Base-by-base conservation (phyloP, 2,888 invertebrate species). In the Drosophila ezoana region DNA sequence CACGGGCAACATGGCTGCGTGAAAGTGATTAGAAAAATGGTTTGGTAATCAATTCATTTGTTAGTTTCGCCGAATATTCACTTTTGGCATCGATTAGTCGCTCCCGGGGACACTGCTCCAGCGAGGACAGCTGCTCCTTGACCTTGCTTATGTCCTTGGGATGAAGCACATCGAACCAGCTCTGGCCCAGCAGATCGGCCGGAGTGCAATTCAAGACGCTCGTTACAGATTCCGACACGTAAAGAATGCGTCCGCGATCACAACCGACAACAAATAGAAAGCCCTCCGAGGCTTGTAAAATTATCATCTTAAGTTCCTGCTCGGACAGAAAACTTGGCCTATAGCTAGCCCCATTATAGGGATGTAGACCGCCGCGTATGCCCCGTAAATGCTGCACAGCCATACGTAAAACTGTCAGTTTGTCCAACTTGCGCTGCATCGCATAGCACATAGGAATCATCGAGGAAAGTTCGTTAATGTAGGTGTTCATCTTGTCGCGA, bases 401-500 rank as follows among this genome's bases (percentile, higher is more conserved):
- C 97, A 98, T 97, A 3, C 98, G 94, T 14, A 98, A 93, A 28
- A 95, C 95, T 0, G 98, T 98, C 79, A 98, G 93, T 92, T 98
- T 98, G 93, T 98, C 98, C 87, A 98, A 93, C 93, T 98, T 98
- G 59, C 98, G 93, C 35, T 97, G 96, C 96, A 98, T 97, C 4
- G 97, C 97, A 83, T 96, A 96, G 90, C 98, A 98, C 97, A 98
- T 97, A 0, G 98, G 98, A 18, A 98, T 95, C 95, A 98, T 96
- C 1, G 96, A 94, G 54, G 97, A 96, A 62, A 98, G 92, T 91
- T 98, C 98, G 3, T 96, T 95, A 82, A 98, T 98, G 92, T 98
- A 98, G 0, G 96, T 97, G 93, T 98, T 98, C 98, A 98, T 98
- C 93, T 98, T 98, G 92, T 98, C 98, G 33, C 98, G 94, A 0